Conservation (phyloP, 1,140 invertebrate species). For the Nixonia krombeini region DNA sequence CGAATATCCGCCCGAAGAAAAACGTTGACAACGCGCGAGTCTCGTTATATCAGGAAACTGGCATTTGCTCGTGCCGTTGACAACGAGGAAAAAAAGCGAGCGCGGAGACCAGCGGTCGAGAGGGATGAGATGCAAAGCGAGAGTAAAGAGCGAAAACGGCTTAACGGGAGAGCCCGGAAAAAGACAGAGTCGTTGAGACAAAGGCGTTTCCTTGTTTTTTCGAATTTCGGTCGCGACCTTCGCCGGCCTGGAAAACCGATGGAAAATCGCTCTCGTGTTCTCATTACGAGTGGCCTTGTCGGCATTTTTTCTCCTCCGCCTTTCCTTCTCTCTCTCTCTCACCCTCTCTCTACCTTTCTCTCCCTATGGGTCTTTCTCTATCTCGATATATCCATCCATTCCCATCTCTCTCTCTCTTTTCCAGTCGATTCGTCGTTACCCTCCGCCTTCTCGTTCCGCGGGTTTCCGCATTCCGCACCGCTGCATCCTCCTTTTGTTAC, state of each 20-base stretch:
- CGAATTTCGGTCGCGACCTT: slow-evolving; percentile 39
- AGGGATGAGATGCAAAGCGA: background rate
- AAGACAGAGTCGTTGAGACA: slow-evolving; percentile 12
- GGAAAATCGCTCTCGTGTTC: slow-evolving; percentile 46
- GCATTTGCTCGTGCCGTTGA: too few relatives aligned
- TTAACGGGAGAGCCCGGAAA: background rate
- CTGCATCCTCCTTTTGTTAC: slow-evolving; percentile 9
- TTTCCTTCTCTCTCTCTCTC: slow-evolving; percentile 11
- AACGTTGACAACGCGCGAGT: too few relatives aligned
- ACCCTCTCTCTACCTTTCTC: too few relatives aligned
- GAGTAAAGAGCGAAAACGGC: background rate
- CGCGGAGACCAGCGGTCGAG: background rate
- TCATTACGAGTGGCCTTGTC: slow-evolving; percentile 49
- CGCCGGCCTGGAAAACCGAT: slow-evolving; percentile 51
- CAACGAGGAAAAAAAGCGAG: slow-evolving; percentile 22
- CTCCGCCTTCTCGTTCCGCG: slow-evolving; percentile 22
- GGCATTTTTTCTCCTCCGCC: slow-evolving; percentile 26
- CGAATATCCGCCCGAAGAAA: too few relatives aligned
- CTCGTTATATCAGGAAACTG: too few relatives aligned
- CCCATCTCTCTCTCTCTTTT: background rate
- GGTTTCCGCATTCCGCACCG: slow-evolving; percentile 29
- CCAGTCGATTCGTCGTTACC: slow-evolving; percentile 18
- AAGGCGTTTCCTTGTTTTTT: slow-evolving; percentile 32
- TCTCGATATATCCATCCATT: too few relatives aligned
- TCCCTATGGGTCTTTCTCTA: background rate